phyloP scores from a whole-genome alignment of 2,888 invertebrate species.

The Strigamia transsilvanica region DNA sequence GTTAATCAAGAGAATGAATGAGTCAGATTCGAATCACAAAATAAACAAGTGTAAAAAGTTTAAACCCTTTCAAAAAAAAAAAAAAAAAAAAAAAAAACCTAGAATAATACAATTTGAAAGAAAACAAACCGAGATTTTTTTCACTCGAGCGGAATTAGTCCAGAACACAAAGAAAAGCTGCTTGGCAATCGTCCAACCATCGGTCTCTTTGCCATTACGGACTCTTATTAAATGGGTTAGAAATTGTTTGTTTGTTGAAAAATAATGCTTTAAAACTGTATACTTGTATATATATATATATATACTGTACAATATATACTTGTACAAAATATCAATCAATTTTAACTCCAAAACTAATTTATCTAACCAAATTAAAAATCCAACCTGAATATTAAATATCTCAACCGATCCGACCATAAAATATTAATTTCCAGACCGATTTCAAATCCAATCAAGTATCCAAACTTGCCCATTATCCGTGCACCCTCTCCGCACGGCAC shows the following conservation, averaged over 20 bases:
- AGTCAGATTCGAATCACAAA: not conserved
- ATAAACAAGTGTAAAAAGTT: constrained; percentile 36
- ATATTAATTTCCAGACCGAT: not conserved
- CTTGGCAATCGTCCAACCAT: constrained; percentile 23
- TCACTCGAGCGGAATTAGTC: constrained; percentile 42
- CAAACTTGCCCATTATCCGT: constrained; percentile 4
- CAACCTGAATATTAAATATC: not conserved
- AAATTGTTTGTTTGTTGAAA: constrained; percentile 17
- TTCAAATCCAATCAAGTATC: constrained; percentile 13
- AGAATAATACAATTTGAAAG: constrained; percentile 39
- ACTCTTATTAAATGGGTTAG: constrained; percentile 23
- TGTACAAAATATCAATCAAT: not conserved
- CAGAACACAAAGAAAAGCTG: constrained; percentile 28
- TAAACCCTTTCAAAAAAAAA: not conserved
- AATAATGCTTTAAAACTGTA: not conserved
- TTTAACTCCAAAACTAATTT: not conserved
- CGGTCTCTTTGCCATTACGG: constrained; percentile 36
- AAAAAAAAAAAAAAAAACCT: not conserved
- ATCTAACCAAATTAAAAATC: not conserved
- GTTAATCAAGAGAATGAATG: not conserved
- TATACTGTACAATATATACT: not conserved
- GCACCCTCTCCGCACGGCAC: not conserved
- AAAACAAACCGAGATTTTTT: constrained; percentile 41
- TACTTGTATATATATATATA: not conserved
- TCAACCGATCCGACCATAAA: not conserved